phyloP scores from a whole-genome alignment of 2,888 invertebrate genomes.

The Octodonta nipae region DNA sequence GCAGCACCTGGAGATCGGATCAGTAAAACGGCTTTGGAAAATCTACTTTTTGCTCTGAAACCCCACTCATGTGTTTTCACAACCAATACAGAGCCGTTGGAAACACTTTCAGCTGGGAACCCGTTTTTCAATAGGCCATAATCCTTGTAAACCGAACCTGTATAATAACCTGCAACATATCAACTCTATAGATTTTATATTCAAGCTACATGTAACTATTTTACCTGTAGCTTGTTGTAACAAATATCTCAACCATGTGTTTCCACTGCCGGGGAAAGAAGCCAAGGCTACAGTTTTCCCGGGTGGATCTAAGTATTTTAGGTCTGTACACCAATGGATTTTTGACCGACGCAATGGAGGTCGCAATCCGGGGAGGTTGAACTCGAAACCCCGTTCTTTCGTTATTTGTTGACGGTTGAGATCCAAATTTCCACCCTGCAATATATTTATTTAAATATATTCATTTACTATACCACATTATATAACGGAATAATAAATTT shows the following conservation, averaged over 20 bases:
- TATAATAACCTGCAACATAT: slow-evolving; percentile 46
- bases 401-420: slow-evolving; percentile 9
- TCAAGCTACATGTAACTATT: neutral
- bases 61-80: slow-evolving; percentile 73
- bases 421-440: slow-evolving; percentile 8
- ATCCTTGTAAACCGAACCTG: slow-evolving; percentile 72
- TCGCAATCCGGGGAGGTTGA: slow-evolving; percentile 25
- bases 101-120: slow-evolving; percentile 64
- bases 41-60: slow-evolving; percentile 41
- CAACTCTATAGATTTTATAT: slow-evolving; percentile 4
- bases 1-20: slow-evolving; percentile 60
- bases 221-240: slow-evolving; percentile 65
- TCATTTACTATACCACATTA: neutral
- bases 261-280: slow-evolving; percentile 74
- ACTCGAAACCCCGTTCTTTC: slow-evolving; percentile 23
- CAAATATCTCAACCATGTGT: slow-evolving; percentile 69
- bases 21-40: slow-evolving; percentile 54
- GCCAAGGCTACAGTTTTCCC: slow-evolving; percentile 52
- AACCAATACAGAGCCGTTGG: slow-evolving; percentile 61
- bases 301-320: slow-evolving; percentile 36
- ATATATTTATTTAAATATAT: neutral
- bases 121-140: slow-evolving; percentile 64
- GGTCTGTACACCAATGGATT: slow-evolving; percentile 42
- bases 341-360: slow-evolving; percentile 27
- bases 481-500: no score